Percentiles rank a stretch among this genome's conserved stretches.
phyloP scores from a whole-genome alignment of 2,113 vertebrate genomes.

The Macroglossus sobrinus region DNA sequence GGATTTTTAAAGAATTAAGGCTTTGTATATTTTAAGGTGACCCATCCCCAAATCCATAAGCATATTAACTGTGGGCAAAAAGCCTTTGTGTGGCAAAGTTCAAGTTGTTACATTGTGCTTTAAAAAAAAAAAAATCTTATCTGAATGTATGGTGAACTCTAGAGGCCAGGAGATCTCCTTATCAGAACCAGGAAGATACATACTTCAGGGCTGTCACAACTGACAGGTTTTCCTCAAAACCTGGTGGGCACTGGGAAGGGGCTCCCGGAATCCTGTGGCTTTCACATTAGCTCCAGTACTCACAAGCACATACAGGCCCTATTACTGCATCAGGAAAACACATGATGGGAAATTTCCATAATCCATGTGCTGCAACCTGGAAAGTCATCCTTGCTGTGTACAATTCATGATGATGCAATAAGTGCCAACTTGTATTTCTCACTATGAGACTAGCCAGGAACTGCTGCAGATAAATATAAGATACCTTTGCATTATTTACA shows the following conservation, averaged over 20 bases:
- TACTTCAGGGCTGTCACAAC: background rate
- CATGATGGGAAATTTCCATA: background rate
- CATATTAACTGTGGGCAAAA: background rate
- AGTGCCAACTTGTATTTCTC: conserved; percentile 41
- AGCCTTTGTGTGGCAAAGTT: conserved; percentile 31
- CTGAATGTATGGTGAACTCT: conserved; percentile 4
- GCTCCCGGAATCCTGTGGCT: background rate
- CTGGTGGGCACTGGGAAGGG: background rate
- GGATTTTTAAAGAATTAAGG: background rate
- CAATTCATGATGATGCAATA: background rate
- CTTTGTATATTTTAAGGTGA: background rate
- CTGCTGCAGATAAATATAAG: conserved; percentile 17
- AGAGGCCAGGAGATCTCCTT: background rate
- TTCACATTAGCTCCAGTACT: background rate
- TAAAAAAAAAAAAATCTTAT: background rate
- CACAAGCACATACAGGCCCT: background rate
- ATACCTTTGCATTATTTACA: background rate
- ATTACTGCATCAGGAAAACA: background rate
- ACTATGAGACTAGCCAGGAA: background rate
- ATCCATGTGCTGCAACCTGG: background rate
- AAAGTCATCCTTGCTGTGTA: background rate
- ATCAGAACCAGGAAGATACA: conserved; percentile 9
- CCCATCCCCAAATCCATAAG: background rate
- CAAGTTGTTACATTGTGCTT: background rate
- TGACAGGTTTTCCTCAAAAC: background rate